These are phyloP conservation scores for Petromus typicus DNA, from an alignment of 2,113 vertebrate genomes.

Conservation along the genomic window DNA sequence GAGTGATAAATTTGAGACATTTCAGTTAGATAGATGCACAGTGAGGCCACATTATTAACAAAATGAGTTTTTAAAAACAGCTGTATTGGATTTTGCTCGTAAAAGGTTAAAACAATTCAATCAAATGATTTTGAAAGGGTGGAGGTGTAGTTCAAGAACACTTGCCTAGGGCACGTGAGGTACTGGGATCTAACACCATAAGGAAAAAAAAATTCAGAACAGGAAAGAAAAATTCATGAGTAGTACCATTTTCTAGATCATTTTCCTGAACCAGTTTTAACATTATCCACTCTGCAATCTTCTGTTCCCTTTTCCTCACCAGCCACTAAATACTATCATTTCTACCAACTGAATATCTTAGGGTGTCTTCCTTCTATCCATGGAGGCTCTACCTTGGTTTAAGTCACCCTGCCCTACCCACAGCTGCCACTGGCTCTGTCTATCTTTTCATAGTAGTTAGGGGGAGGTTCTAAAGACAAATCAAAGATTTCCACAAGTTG, in stretches of 20 bases:
- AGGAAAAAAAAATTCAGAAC: not conserved
- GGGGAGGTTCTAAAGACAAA: conserved; percentile 47
- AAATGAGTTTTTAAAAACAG: too few relatives aligned
- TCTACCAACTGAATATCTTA: not conserved
- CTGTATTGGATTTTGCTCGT: too few relatives aligned
- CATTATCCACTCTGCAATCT: not conserved
- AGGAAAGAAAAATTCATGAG: conserved; percentile 34
- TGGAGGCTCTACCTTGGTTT: not conserved
- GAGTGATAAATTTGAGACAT: too few relatives aligned
- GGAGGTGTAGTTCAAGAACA: too few relatives aligned
- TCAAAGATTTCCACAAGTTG: not conserved
- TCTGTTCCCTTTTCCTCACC: not conserved
- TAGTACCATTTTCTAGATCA: not conserved
- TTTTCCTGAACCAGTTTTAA: conserved; percentile 2
- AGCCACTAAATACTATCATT: not conserved
- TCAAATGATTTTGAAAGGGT: too few relatives aligned
- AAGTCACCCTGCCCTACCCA: not conserved
- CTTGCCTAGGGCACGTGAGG: not conserved
- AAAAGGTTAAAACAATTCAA: too few relatives aligned
- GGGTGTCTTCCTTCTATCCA: not conserved
- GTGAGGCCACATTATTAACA: too few relatives aligned
- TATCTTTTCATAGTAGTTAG: not conserved
- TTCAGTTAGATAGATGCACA: too few relatives aligned
- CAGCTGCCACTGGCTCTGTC: not conserved
- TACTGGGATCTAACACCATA: not conserved